phyloP scores from a whole-genome alignment of 2,113 vertebrate genomes.

The Sphyrna mokarran region DNA sequence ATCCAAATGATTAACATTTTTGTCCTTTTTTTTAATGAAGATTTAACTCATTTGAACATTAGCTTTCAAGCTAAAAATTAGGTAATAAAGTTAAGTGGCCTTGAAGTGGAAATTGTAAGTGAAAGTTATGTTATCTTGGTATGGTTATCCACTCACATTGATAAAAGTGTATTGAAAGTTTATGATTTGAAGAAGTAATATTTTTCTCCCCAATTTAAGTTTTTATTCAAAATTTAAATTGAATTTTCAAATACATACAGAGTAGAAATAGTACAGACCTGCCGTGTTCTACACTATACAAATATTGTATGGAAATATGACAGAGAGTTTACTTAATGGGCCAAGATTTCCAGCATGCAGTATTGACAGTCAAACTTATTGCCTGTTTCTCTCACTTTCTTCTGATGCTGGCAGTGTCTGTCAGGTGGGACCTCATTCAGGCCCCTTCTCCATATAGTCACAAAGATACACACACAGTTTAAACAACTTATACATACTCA shows the following conservation, averaged over 20 bases:
- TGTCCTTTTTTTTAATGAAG: background rate
- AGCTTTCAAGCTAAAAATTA: background rate
- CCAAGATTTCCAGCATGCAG: background rate
- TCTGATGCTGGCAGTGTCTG: no score
- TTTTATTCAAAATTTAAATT: background rate
- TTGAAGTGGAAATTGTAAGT: background rate
- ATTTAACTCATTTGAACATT: background rate
- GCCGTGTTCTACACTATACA: background rate
- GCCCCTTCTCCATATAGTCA: no score
- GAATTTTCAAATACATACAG: background rate
- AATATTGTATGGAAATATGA: background rate
- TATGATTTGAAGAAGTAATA: background rate
- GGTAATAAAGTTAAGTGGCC: background rate
- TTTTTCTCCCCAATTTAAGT: background rate
- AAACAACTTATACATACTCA: no score
- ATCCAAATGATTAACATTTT: background rate
- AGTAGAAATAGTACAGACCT: background rate
- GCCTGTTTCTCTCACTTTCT: no score
- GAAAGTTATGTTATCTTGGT: background rate
- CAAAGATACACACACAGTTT: no score
- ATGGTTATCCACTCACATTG: no score
- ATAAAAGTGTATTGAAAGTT: background rate
- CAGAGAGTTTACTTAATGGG: background rate
- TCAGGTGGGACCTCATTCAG: no score
- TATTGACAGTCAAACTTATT: background rate